phyloP scores from a whole-genome alignment of 2,113 vertebrate genomes.

The Phylloscopus trochilus region DNA sequence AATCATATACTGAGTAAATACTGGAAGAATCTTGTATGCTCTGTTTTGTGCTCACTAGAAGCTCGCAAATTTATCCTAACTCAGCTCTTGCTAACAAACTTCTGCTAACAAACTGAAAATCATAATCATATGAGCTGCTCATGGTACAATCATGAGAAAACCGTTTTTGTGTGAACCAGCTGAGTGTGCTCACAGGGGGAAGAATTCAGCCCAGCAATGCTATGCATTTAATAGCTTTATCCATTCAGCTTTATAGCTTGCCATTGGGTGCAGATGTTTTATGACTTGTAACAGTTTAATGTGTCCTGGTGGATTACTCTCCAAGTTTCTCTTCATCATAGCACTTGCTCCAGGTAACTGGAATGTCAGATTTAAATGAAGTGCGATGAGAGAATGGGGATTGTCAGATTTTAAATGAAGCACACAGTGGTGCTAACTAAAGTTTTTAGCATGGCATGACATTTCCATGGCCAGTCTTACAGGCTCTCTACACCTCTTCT shows the following conservation, averaged over 20 bases:
- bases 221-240: conserved; percentile 60
- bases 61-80: background rate
- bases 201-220: conserved; percentile 38
- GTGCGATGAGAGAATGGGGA: conserved; percentile 21
- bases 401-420: conserved; percentile 49
- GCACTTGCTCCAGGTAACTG: conserved; percentile 50
- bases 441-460: conserved; percentile 25
- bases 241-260: conserved; percentile 66
- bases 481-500: background rate
- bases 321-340: conserved; percentile 60
- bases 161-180: background rate
- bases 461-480: conserved; percentile 18
- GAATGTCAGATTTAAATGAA: conserved; percentile 59
- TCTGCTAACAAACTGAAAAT: background rate
- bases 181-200: conserved; percentile 13
- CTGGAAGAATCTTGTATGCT: background rate
- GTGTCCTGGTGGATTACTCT: conserved; percentile 57
- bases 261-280: conserved; percentile 64
- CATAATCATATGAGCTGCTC: conserved; percentile 27
- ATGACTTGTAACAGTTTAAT: conserved; percentile 70
- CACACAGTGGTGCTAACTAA: conserved; percentile 11
- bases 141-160: conserved; percentile 27
- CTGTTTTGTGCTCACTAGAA: background rate
- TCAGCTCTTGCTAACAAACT: background rate
- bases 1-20: conserved; percentile 6